Conservation (phyloP, 2,797 vertebrate genomes). For the Triplophysa bombifrons region DNA sequence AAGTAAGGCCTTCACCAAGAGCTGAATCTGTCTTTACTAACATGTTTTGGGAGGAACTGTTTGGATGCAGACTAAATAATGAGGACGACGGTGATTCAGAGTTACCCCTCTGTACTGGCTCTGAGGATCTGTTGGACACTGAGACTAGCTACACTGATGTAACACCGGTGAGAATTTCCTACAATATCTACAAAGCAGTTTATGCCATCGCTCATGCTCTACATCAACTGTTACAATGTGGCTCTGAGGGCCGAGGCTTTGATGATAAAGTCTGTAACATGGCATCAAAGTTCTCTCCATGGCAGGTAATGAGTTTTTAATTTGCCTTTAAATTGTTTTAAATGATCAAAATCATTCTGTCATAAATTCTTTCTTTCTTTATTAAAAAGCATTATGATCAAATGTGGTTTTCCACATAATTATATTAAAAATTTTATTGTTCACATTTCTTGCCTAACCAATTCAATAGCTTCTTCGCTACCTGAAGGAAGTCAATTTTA, state of each 20-base stretch:
- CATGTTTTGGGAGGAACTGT: slow-evolving; percentile 77
- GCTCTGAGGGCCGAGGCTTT: slow-evolving; percentile 16
- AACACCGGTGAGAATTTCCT: slow-evolving; percentile 63
- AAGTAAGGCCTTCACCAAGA: slow-evolving; percentile 54
- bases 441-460: no score
- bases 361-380: not conserved
- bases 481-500: slow-evolving; percentile 73
- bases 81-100: not conserved
- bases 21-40: slow-evolving; percentile 67
- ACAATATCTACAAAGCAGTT: slow-evolving; percentile 68
- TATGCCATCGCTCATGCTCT: slow-evolving; percentile 64
- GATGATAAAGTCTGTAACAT: slow-evolving; percentile 48
- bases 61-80: slow-evolving; percentile 59
- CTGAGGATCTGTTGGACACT: slow-evolving; percentile 56
- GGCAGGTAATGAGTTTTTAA: slow-evolving; percentile 53
- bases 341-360: no score
- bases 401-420: not conserved
- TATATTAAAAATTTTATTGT: no score
- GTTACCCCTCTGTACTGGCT: slow-evolving; percentile 57
- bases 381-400: not conserved
- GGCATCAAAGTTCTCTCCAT: slow-evolving; percentile 51
- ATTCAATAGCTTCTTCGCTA: slow-evolving; percentile 68
- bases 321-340: no score
- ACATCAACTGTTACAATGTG: slow-evolving; percentile 58
- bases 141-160: slow-evolving; percentile 69